These are phyloP conservation scores for Campylomormyrus tamandua DNA, from an alignment of 2,113 vertebrate species.

Conservation along the genomic window DNA sequence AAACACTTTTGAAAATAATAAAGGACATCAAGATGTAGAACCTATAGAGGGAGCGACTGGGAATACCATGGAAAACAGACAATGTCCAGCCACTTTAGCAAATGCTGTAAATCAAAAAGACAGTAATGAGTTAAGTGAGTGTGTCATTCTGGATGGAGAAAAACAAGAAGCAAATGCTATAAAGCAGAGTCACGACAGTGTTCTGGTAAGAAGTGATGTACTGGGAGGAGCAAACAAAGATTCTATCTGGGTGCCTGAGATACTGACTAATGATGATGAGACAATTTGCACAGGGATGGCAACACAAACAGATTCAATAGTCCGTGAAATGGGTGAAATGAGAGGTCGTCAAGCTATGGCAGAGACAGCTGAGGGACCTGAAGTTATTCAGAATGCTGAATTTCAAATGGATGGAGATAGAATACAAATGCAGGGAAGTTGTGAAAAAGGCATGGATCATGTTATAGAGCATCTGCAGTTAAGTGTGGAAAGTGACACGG, in stretches of 20 bases:
- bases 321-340: background rate
- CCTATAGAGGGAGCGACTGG: background rate
- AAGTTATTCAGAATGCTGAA: background rate
- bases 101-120: background rate
- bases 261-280: background rate
- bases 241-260: background rate
- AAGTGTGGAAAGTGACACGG: background rate
- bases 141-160: background rate
- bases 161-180: background rate
- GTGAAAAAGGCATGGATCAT: background rate
- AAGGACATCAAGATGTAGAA: background rate
- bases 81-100: background rate
- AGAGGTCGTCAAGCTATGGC: background rate
- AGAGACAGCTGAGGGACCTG: background rate
- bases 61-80: background rate
- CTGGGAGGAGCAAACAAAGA: background rate
- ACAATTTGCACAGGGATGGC: background rate
- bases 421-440: background rate
- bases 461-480: background rate
- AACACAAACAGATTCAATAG: background rate
- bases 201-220: background rate
- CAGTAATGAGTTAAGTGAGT: background rate
- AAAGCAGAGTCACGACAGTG: background rate
- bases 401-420: background rate
- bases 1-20: background rate